Evolutionary conservation across 2,113 vertebrate genomes (phyloP), one percentile per base, ranked within the genome.

Genomic region (Psilopogon haemacephalus): DNA sequence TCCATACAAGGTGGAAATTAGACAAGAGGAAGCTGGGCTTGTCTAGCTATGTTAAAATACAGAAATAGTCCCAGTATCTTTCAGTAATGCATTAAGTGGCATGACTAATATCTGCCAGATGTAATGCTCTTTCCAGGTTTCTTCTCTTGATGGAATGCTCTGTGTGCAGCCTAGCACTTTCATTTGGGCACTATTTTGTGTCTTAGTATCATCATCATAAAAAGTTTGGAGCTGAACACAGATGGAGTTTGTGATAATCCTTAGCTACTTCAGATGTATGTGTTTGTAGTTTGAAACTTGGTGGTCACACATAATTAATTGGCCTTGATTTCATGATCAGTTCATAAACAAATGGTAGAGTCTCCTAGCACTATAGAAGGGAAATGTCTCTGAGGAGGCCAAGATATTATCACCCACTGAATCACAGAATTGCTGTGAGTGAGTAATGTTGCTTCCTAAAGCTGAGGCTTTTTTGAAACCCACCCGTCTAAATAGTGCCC

Each of bases 31-130:
- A 83, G 28, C 68, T 62, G 37, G 67, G 50, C 78, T 93, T 91
- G 78, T 94, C 50, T 56, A 81, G 40, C 85, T 48, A 8, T 55
- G 64, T 79, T 94, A 77, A 89, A 89, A 84, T 93, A 85, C 89
- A 94, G 55, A 95, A 91, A 82, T 88, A 95, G 89, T 79, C 35
- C 50, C 37, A 26, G 18, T 91, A 63, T 82, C 73, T 86, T 84
- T 71, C 44, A 79, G 74, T 86, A 90, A 55, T 59, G 58, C 54
- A 59, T 84, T 82, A 93, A 90, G 92, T 78, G 67, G 46, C 28
- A 6, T 55, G 73, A 92, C 80, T 93, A 78, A 92, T 58, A 28
- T 68, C 69, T 81, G 63, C 55, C 50, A 59, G 37, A 2, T 88
- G 65, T 65, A 84, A 77, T 72, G n/a, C 32, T 84, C 17, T 92